Percentiles rank a stretch among this genome's conserved stretches.
phyloP scores from a whole-genome alignment of 2,888 invertebrate species.

The Yponomeuta plumbellus region DNA sequence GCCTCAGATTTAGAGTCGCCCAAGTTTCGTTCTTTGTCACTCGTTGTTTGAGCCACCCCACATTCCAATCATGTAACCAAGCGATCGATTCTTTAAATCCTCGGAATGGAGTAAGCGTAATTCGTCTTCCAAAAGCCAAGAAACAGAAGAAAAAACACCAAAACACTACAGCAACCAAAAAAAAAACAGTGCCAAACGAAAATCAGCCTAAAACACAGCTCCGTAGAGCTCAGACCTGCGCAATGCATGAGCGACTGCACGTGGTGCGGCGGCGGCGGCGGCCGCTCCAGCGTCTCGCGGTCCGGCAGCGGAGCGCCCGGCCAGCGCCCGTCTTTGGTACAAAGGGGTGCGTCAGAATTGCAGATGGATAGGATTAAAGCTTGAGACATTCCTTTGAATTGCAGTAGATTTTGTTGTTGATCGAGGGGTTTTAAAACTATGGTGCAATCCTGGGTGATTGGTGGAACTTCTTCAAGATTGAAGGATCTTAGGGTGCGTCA shows the following conservation, averaged over 20 bases:
- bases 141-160: conserved; percentile 12
- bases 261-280: conserved; percentile 81
- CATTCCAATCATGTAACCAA: too few species aligned
- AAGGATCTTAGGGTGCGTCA: too few species aligned
- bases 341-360: conserved; percentile 24
- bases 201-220: not conserved
- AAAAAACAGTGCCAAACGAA: conserved; percentile 7
- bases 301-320: conserved; percentile 50
- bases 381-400: not conserved
- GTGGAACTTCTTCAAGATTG: too few species aligned
- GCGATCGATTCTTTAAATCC: too few species aligned
- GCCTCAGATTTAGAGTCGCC: too few species aligned
- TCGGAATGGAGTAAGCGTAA: too few species aligned
- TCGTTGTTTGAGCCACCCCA: too few species aligned
- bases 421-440: too few species aligned
- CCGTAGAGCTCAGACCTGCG: conserved; percentile 76
- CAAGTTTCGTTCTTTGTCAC: too few species aligned
- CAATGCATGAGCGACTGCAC: conserved; percentile 86
- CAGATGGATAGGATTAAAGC: conserved; percentile 11
- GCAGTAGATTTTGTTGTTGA: too few species aligned
- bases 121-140: not conserved
- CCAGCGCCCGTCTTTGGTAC: conserved; percentile 66
- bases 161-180: not conserved
- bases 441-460: too few species aligned
- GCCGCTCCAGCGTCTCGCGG: conserved; percentile 79